Percentiles rank a stretch among this genome's conserved stretches.
These are phyloP conservation scores for Liposcelis brunnea DNA, from an alignment of 2,888 invertebrate genomes.

Conservation along the genomic window DNA sequence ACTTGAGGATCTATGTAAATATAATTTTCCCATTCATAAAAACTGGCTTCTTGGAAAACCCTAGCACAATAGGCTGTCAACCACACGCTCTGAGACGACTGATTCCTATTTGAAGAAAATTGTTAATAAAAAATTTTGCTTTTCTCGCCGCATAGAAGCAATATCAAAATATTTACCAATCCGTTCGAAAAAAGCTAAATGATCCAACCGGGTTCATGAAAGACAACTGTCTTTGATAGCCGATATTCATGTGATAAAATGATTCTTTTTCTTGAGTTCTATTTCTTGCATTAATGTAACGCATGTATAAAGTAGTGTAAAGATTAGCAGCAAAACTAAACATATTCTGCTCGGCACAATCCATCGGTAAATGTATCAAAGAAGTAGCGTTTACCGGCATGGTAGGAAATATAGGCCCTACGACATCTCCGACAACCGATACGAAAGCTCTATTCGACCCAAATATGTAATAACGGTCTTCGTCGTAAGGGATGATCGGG, in stretches of 20 bases:
- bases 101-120: slow-evolving; percentile 39
- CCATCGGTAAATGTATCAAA: slow-evolving; percentile 65
- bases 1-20: slow-evolving; percentile 76
- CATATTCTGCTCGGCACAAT: slow-evolving; percentile 87
- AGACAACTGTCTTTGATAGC: slow-evolving; percentile 77
- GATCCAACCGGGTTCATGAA: slow-evolving; percentile 84
- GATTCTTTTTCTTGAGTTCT: slow-evolving; percentile 60
- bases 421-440: slow-evolving; percentile 76
- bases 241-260: slow-evolving; percentile 76
- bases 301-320: slow-evolving; percentile 79
- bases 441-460: slow-evolving; percentile 75
- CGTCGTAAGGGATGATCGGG: slow-evolving; percentile 80
- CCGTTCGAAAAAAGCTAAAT: slow-evolving; percentile 77
- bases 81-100: slow-evolving; percentile 77
- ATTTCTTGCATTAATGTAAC: slow-evolving; percentile 74
- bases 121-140: slow-evolving; percentile 9
- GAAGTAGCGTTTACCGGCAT: slow-evolving; percentile 83
- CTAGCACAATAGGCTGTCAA: slow-evolving; percentile 80
- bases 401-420: slow-evolving; percentile 81
- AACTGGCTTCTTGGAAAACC: slow-evolving; percentile 78
- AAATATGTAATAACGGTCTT: slow-evolving; percentile 80
- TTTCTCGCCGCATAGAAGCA: slow-evolving; percentile 1
- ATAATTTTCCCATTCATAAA: slow-evolving; percentile 94
- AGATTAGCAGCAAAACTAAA: slow-evolving; percentile 93
- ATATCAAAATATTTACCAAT: slow-evolving; percentile 43